A percentile compares a stretch with the other conserved stretches of the same genome.
Conservation (phyloP, 2,113 vertebrate species). For the Calonectris borealis region DNA sequence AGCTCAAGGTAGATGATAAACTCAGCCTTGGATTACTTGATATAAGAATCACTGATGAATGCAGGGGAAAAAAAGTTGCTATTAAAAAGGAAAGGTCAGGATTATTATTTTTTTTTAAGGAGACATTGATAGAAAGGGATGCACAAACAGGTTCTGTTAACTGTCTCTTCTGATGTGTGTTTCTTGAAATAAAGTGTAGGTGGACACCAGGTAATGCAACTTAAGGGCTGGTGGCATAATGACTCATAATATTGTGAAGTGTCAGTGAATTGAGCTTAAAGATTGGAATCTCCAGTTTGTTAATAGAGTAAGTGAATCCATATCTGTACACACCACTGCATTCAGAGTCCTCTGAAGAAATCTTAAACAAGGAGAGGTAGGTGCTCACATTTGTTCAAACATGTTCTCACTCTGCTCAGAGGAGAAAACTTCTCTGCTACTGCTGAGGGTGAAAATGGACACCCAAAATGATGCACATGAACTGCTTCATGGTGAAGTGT, state of each 20-base stretch:
- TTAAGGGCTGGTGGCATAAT: neutral
- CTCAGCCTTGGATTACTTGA: neutral
- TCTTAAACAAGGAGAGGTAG: neutral
- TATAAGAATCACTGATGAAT: neutral
- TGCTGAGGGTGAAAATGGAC: neutral
- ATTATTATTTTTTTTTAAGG: neutral
- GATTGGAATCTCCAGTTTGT: neutral
- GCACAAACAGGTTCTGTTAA: neutral
- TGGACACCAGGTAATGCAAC: neutral
- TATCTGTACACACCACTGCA: neutral
- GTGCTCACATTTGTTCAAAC: neutral
- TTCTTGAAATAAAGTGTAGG: neutral
- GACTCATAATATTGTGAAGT: neutral
- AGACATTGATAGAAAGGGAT: neutral
- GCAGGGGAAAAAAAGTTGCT: neutral
- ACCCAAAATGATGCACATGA: fast-evolving
- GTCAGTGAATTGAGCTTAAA: neutral
- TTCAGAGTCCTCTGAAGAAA: neutral
- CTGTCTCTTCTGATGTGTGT: neutral
- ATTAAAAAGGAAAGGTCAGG: neutral
- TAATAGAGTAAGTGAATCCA: neutral
- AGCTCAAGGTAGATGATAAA: neutral
- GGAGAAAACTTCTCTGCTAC: neutral
- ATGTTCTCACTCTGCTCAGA: neutral
- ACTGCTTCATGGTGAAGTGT: neutral